phyloP scores from a whole-genome alignment of 2,113 vertebrate genomes.

The Bufo gargarizans region DNA sequence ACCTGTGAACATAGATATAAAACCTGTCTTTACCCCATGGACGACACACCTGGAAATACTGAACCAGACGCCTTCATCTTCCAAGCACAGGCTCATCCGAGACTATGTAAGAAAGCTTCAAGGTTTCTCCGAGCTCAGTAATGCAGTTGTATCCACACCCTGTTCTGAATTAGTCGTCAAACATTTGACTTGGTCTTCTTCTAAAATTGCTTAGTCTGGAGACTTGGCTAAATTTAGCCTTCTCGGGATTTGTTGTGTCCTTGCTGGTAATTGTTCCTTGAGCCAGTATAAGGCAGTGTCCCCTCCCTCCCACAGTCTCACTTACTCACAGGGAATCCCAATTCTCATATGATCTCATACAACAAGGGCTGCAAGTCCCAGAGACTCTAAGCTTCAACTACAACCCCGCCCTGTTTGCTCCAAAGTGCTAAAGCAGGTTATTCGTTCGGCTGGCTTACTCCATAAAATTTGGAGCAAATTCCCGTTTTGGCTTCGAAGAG shows the following conservation, averaged over 20 bases:
- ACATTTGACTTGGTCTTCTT: conserved; percentile 10
- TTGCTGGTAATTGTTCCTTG: conserved; percentile 49
- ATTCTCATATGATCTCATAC: conserved; percentile 48
- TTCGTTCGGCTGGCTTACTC: background rate
- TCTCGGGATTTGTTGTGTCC: conserved; percentile 38
- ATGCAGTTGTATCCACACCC: background rate
- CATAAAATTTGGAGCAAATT: conserved; percentile 34
- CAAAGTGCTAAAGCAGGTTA: conserved; percentile 46
- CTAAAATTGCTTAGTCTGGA: conserved; percentile 29
- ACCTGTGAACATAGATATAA: background rate
- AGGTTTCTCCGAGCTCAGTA: background rate
- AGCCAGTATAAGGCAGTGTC: conserved; percentile 1
- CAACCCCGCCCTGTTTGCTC: conserved; percentile 41
- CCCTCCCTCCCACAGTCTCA: conserved; percentile 34
- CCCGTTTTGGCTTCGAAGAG: background rate
- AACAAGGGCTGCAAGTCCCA: conserved; percentile 32
- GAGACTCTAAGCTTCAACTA: conserved; percentile 28
- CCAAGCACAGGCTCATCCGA: background rate
- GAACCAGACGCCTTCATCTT: background rate
- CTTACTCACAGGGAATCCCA: conserved; percentile 56
- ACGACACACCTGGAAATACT: background rate
- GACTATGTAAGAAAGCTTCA: background rate
- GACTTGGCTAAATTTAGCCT: conserved; percentile 48
- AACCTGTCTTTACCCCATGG: background rate
- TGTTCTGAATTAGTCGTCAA: background rate